phyloP scores from a whole-genome alignment of 2,113 vertebrate species.

The Desmodus rotundus region DNA sequence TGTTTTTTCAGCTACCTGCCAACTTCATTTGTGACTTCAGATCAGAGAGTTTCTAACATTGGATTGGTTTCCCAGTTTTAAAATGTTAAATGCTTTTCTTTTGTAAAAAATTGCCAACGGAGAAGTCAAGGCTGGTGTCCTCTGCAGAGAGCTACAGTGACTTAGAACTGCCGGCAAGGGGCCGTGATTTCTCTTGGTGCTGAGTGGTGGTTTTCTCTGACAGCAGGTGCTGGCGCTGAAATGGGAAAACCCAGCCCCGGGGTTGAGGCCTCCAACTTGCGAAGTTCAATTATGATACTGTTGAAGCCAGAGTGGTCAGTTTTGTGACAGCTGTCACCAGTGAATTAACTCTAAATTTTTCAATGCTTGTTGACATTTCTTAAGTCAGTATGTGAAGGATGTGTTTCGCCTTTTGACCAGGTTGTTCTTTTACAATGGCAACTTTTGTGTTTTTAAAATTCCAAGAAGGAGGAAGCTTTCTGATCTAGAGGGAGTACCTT shows the following conservation, averaged over 20 bases:
- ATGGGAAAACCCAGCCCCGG: not conserved
- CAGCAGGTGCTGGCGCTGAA: not conserved
- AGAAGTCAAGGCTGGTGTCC: not conserved
- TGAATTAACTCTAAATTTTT: not conserved
- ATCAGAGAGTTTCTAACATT: not conserved
- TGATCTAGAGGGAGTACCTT: not conserved
- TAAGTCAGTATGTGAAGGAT: not conserved
- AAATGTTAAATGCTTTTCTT: not conserved
- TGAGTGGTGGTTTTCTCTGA: not conserved
- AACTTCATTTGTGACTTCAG: conserved; percentile 55
- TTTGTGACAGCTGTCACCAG: not conserved
- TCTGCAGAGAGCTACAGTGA: not conserved
- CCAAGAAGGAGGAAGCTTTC: not conserved
- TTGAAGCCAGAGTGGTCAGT: not conserved
- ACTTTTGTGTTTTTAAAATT: conserved; percentile 6
- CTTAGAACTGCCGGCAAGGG: not conserved
- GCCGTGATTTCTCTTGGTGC: not conserved
- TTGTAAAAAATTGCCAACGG: not conserved
- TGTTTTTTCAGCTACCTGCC: not conserved
- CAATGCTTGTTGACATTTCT: not conserved
- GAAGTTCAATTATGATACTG: not conserved
- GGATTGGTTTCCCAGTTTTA: not conserved
- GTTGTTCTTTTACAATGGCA: not conserved
- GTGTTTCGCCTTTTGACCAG: not conserved
- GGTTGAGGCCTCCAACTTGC: not conserved